phyloP scores from a whole-genome alignment of 1,140 invertebrate species.

The Cataglyphis hispanica region DNA sequence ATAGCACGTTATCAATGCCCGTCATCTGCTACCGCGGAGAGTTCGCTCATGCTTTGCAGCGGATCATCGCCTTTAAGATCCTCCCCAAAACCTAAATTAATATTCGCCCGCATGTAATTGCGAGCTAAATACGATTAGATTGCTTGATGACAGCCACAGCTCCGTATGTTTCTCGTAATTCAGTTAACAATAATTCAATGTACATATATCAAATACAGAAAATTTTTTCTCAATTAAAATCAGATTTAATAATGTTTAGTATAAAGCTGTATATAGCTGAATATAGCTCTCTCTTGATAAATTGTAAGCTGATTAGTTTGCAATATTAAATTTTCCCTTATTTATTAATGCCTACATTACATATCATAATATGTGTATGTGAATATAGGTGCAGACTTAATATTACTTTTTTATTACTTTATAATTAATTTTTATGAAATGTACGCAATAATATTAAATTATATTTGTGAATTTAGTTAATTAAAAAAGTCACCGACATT shows the following conservation, averaged over 20 bases:
- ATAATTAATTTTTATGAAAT: constrained; percentile 24
- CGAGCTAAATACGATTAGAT: constrained; percentile 26
- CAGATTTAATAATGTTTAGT: neutral
- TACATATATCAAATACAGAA: neutral
- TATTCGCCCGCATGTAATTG: neutral
- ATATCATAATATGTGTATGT: neutral
- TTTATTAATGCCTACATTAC: neutral
- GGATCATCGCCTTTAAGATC: constrained; percentile 28
- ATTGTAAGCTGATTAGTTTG: neutral
- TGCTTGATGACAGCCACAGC: neutral
- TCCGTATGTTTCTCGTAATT: neutral
- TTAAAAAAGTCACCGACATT: neutral
- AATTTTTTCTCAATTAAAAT: neutral
- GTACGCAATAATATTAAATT: neutral
- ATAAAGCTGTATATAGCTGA: neutral
- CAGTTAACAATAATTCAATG: neutral
- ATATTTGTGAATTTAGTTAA: neutral
- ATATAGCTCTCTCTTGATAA: neutral
- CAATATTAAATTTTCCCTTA: neutral
- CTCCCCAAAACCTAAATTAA: constrained; percentile 24
- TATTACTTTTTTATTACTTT: constrained; percentile 5
- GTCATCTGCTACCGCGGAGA: neutral
- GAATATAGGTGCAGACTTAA: constrained; percentile 18
- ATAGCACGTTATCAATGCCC: constrained; percentile 35
- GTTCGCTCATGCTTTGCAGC: neutral